phyloP scores from a whole-genome alignment of 2,797 vertebrate genomes.

The Karalla daura region DNA sequence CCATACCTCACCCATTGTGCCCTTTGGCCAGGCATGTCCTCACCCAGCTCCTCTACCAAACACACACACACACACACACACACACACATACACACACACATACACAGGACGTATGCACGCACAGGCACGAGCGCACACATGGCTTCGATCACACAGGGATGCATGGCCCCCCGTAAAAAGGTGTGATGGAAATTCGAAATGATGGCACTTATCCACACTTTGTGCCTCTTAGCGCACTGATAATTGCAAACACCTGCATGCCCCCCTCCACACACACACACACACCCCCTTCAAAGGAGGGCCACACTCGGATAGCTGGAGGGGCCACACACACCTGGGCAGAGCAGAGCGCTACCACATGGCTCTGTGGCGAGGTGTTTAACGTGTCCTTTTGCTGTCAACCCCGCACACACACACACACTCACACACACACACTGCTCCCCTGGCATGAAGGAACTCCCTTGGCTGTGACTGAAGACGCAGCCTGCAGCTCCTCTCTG shows the following conservation, averaged over 20 bases:
- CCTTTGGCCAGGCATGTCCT: conserved; percentile 77
- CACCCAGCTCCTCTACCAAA: conserved; percentile 49
- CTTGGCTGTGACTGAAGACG: conserved; percentile 68
- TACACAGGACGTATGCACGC: conserved; percentile 36
- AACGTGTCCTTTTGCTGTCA: conserved; percentile 71
- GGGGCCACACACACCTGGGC: conserved; percentile 81
- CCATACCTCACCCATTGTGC: conserved; percentile 67
- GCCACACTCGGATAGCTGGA: conserved; percentile 83
- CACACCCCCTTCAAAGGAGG: conserved; percentile 77
- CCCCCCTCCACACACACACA: conserved; percentile 33
- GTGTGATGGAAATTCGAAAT: conserved; percentile 88
- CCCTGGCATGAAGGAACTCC: conserved; percentile 56
- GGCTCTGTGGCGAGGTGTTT: conserved; percentile 69
- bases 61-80: conserved; percentile 40
- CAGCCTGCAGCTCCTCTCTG: conserved; percentile 45
- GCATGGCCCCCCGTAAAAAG: conserved; percentile 80
- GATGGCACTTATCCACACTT: conserved; percentile 87
- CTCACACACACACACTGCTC: too few species aligned
- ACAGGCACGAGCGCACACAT: conserved; percentile 74
- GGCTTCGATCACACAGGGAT: conserved; percentile 79
- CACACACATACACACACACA: conserved; percentile 37
- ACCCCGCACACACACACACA: too few species aligned
- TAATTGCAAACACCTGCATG: conserved; percentile 88
- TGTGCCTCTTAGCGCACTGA: conserved; percentile 86
- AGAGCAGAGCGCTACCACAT: conserved; percentile 78